Base-by-base conservation (phyloP, 2,888 invertebrate species). In the Watsonalla binaria region DNA sequence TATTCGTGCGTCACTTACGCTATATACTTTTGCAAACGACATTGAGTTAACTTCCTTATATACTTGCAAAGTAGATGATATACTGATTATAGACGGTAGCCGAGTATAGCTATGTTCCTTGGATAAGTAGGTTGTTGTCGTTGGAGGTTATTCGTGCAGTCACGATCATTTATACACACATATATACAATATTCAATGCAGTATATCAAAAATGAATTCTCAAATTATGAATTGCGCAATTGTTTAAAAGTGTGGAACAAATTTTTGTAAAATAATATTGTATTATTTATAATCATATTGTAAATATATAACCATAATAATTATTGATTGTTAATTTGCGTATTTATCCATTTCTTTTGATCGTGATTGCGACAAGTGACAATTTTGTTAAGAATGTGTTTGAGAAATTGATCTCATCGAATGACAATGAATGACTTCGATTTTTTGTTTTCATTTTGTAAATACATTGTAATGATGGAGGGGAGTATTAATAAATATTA, bases 401-500 rank as follows among this genome's bases (percentile, higher is more conserved):
- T 42, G 42, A 42, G 42, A 11, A 2, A 42, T 11, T 11, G 8
- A 24, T 11, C 8, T 42, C 9, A 11, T 42, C 11, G 9, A 11
- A 42, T 8, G 42, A 42, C 42, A 42, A 42, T 42, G 9, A 2
- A 56, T 45, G 57, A 55, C 58, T 64, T 47, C 37, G 49, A 63
- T 68, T 69, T 74, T 71, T 45, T 72, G 79, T 78, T 84, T 82
- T 78, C 81, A 82, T 82, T 86, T 86, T 90, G 90, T 90, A 90
- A 82, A 90, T 90, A 90, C 70, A 85, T 77, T 82, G 80, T 85
- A 82, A 78, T 63, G 79, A 77, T 74, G 77, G 74, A 76, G 65
- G 74, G 81, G 80, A 78, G 76, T 86, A 83, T 78, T 81, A 88
- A 86, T 88, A 85, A 90, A 90, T 72, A 83, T 80, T 83, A 82